These are phyloP conservation scores for Proctacanthus coquilletti DNA, from an alignment of 1,140 invertebrate genomes.

Conservation along the genomic window DNA sequence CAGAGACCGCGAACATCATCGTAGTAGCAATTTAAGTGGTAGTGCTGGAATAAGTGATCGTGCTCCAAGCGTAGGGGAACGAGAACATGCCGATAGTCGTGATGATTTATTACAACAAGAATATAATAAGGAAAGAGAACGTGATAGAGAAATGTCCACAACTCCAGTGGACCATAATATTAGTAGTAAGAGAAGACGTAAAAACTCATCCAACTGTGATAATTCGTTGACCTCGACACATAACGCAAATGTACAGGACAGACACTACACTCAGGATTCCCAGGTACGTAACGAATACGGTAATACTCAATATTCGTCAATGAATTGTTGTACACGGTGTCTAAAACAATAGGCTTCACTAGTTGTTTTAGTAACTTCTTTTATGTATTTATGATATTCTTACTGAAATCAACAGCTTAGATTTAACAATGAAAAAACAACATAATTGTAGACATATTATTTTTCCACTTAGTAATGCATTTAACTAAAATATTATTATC, in stretches of 20 bases:
- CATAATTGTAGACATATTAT: too few species aligned
- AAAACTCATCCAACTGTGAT: conserved; percentile 51
- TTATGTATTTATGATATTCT: too few species aligned
- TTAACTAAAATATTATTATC: too few species aligned
- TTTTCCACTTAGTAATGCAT: too few species aligned
- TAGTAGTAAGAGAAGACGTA: conserved; percentile 47
- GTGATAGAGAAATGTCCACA: conserved; percentile 27
- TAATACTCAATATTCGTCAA: too few species aligned
- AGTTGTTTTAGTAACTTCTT: too few species aligned
- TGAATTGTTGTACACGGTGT: too few species aligned
- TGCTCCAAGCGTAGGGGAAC: conserved; percentile 17
- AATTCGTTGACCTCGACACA: conserved; percentile 45
- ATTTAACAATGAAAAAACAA: too few species aligned
- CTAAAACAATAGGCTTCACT: too few species aligned
- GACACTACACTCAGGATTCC: conserved; percentile 46
- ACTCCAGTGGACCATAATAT: conserved; percentile 29
- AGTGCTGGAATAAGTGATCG: conserved; percentile 21
- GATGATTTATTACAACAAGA: conserved; percentile 27
- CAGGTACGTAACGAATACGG: conserved; percentile 44
- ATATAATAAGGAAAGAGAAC: conserved; percentile 21
- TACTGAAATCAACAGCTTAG: too few species aligned
- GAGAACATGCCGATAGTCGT: conserved; percentile 23
- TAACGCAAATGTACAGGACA: conserved; percentile 32
- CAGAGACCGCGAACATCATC: conserved; percentile 24
- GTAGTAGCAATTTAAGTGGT: conserved; percentile 13